A percentile compares a stretch with the other conserved stretches of the same genome.
Conservation (phyloP, 2,113 vertebrate species). For the Macaca nemestrina region DNA sequence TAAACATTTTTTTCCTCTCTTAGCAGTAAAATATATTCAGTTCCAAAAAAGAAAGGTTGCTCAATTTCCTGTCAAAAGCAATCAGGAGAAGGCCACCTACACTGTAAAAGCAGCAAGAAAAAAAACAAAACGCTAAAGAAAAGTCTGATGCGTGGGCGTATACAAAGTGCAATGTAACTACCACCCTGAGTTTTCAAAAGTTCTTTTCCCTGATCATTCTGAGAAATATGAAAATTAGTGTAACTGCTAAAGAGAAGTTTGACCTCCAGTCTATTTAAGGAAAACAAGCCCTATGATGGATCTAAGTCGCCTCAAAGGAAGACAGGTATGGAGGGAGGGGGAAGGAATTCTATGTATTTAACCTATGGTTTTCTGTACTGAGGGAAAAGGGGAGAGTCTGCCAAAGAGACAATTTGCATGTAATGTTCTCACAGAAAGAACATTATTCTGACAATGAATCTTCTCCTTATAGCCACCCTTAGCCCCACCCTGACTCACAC, state of each 20-base stretch:
- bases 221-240: slow-evolving; percentile 56
- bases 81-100: slow-evolving; percentile 83
- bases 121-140: slow-evolving; percentile 72
- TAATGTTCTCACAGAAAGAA: neutral
- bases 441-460: neutral
- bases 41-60: slow-evolving; percentile 70
- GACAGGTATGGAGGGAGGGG: no score
- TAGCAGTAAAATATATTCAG: slow-evolving; percentile 78
- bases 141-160: slow-evolving; percentile 74
- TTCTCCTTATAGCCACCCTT: no score
- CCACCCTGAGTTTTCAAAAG: slow-evolving; percentile 39
- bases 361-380: neutral
- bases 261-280: neutral
- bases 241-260: slow-evolving; percentile 35
- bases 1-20: slow-evolving; percentile 69
- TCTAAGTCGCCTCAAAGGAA: neutral
- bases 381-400: neutral
- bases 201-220: slow-evolving; percentile 41
- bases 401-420: neutral
- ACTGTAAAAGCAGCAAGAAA: slow-evolving; percentile 76
- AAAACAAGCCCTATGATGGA: neutral
- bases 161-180: neutral
- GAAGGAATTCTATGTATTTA: neutral
- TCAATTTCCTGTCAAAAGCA: slow-evolving; percentile 81
- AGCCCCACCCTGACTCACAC: neutral